Percentiles rank a stretch among this genome's conserved stretches.
These are phyloP conservation scores for Catocala fraxini DNA, from an alignment of 2,888 invertebrate species.

Conservation along the genomic window DNA sequence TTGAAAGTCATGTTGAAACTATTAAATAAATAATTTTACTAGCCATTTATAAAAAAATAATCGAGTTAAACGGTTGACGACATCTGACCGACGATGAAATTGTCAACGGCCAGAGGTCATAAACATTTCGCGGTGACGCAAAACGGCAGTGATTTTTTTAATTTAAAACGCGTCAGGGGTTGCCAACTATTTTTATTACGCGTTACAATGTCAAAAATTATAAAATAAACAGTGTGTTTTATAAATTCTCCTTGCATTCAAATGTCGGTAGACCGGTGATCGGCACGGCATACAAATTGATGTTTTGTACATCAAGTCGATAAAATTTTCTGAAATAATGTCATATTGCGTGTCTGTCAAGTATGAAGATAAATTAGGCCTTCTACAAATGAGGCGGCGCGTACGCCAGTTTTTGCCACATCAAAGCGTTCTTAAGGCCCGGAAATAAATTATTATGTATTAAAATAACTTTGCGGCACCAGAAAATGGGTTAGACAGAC, in stretches of 20 bases:
- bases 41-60: conserved; percentile 38
- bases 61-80: conserved; percentile 48
- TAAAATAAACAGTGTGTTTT: conserved; percentile 61
- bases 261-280: conserved; percentile 23
- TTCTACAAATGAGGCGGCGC: conserved; percentile 45
- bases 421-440: conserved; percentile 49
- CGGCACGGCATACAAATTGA: conserved; percentile 29
- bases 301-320: conserved; percentile 39
- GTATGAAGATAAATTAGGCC: conserved; percentile 45
- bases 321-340: conserved; percentile 38
- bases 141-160: conserved; percentile 35
- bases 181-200: conserved; percentile 78
- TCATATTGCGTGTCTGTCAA: conserved; percentile 39
- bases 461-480: conserved; percentile 44
- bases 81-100: conserved; percentile 47
- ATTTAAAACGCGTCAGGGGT: conserved; percentile 32
- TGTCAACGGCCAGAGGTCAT: conserved; percentile 50
- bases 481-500: conserved; percentile 38
- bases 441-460: conserved; percentile 55
- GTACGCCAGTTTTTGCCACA: conserved; percentile 40
- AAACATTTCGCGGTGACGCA: conserved; percentile 50
- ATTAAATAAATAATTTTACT: conserved; percentile 43
- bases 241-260: conserved; percentile 32
- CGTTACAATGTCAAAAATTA: conserved; percentile 62
- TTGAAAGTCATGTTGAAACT: conserved; percentile 34